Evolutionary conservation across 2,797 vertebrate species (phyloP).

Genomic region (Cossypha heuglini): DNA sequence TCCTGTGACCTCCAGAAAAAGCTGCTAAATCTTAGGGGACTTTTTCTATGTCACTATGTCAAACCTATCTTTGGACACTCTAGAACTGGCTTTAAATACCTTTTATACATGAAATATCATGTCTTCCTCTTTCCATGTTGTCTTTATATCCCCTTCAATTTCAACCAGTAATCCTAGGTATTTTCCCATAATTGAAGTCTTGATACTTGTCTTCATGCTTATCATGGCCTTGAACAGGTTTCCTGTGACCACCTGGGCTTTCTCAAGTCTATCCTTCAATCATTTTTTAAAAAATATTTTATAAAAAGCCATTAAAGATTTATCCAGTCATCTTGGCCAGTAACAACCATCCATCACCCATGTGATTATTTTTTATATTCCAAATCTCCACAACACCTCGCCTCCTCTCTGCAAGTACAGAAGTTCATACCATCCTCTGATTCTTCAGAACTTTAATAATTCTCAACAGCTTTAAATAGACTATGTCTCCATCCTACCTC

Average conservation of each 20-base stretch:
- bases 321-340: neutral
- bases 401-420: fast-evolving
- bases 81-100: neutral
- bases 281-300: neutral
- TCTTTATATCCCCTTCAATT: neutral
- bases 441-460: neutral
- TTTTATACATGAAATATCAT: neutral
- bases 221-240: neutral
- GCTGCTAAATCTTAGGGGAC: fast-evolving
- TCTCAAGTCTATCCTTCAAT: neutral
- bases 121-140: neutral
- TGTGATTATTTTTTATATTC: neutral
- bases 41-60: neutral
- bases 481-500: neutral
- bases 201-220: neutral
- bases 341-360: neutral
- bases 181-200: neutral
- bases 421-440: neutral
- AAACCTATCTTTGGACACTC: neutral
- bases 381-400: neutral
- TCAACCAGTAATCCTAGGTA: neutral
- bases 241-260: neutral
- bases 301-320: neutral
- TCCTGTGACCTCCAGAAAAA: neutral
- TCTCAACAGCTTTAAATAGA: neutral